Evolutionary conservation across 1,140 invertebrate species (phyloP).

Genomic region (Ooceraea biroi): DNA sequence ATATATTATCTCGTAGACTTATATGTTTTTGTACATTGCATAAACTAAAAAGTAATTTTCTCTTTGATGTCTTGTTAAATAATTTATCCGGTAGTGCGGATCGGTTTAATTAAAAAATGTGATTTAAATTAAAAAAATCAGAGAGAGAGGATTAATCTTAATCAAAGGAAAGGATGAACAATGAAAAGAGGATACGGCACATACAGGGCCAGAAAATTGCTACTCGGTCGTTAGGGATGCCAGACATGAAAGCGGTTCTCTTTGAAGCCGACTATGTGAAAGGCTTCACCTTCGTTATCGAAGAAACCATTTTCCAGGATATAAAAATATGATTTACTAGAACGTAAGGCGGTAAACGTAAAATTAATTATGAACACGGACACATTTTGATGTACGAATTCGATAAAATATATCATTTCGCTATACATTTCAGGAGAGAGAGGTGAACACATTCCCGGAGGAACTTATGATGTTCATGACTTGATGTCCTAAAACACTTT

Average conservation of each 20-base stretch:
- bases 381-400: neutral
- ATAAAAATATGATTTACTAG: conserved; percentile 25
- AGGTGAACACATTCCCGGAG: neutral
- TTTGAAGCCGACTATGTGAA: conserved; percentile 21
- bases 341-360: neutral
- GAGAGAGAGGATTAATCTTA: neutral
- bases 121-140: conserved; percentile 14
- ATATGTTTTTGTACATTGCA: neutral
- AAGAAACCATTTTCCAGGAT: conserved; percentile 2
- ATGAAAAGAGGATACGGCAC: conserved; percentile 4
- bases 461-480: neutral
- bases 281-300: neutral
- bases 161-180: neutral
- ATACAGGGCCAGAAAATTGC: conserved; percentile 27
- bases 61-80: neutral
- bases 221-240: conserved; percentile 38
- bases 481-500: neutral
- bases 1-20: neutral
- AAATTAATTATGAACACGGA: neutral
- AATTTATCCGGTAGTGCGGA: neutral
- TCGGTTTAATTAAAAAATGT: conserved; percentile 26
- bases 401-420: neutral
- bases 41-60: neutral
- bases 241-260: conserved; percentile 11
- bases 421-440: neutral